phyloP scores from a whole-genome alignment of 2,797 vertebrate species.

The Simalia tracyae region DNA sequence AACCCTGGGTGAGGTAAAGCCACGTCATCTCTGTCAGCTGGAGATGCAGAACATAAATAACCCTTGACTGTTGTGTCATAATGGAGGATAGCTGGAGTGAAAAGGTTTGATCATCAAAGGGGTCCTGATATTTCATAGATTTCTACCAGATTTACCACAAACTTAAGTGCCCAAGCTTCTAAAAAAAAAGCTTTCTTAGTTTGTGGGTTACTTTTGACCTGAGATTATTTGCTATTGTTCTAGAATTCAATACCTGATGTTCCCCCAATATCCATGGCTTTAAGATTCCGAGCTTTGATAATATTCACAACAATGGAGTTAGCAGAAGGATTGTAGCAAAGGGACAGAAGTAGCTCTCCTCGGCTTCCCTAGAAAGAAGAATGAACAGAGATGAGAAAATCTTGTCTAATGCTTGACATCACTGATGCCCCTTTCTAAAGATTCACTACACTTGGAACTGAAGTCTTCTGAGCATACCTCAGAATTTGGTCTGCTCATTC shows the following conservation, averaged over 20 bases:
- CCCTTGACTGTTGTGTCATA: neutral
- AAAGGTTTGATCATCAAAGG: neutral
- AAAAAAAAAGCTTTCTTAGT: neutral
- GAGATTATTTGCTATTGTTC: neutral
- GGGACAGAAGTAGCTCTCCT: constrained; percentile 88
- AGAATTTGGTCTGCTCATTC: neutral
- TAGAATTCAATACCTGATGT: constrained; percentile 84
- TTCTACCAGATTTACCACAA: neutral
- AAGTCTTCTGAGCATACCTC: neutral
- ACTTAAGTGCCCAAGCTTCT: neutral
- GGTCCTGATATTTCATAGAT: neutral
- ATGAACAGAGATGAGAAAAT: neutral
- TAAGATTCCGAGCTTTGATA: constrained; percentile 98
- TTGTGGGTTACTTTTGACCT: neutral
- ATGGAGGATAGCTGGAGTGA: neutral
- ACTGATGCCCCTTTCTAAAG: neutral
- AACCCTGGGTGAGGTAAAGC: neutral
- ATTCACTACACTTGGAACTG: neutral
- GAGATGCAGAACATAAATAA: neutral
- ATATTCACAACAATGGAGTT: constrained; percentile 98
- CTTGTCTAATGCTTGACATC: neutral
- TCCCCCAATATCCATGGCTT: constrained; percentile 99
- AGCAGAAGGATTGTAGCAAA: constrained; percentile 98
- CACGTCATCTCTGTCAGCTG: neutral
- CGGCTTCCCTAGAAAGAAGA: constrained; percentile 83